Base-by-base conservation (phyloP, 2,113 vertebrate genomes). In the Syngnathoides biaculeatus region DNA sequence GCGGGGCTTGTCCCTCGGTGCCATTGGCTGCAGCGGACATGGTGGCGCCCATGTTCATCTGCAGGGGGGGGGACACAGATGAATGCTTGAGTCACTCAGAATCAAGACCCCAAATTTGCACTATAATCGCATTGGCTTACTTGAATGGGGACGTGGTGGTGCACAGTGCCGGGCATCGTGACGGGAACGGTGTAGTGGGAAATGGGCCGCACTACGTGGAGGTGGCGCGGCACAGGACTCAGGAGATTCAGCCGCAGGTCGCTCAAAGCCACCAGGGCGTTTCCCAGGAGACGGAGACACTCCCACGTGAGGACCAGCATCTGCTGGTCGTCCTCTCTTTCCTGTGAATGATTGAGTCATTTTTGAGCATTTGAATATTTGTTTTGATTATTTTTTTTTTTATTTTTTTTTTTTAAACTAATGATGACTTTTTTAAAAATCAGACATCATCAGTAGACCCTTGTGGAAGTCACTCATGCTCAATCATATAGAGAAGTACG, bases 31-130 rank as follows among this genome's bases (percentile, higher is more conserved):
- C 13, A 2, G 91, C 93, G 58, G 93, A 93, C 80, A 95, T 92
- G 7, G 95, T 95, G 56, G 94, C 93, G 13, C 95, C 94, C 64
- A 95, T 88, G 27, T 95, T 95, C 87, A 97, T 95, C 95, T 97
- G 81, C n/a, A 15, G 62, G 2, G 27, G 6, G 53, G 30, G 20
- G 13, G 4, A 69, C 2, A 2, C 13, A 38, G 17, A n/a, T n/a
- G n/a, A n/a, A n/a, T n/a, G 17, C 17, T 47, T 47, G 26, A 14
- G 7, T 52, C 17, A 20, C 50, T 71, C 57, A 69, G 69, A 5
- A 19, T 17, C 45, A 47, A 2, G 24, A 8, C 7, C 30, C 13
- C 3, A 39, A 17, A 12, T 8, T 19, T 24, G 17, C 26, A 8
- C 7, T 27, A 22, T 11, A 60, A n/a, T 24, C 11, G 27, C 14